Base-by-base conservation (phyloP, 2,113 vertebrate genomes). In the Brachyhypopomus gauderio region DNA sequence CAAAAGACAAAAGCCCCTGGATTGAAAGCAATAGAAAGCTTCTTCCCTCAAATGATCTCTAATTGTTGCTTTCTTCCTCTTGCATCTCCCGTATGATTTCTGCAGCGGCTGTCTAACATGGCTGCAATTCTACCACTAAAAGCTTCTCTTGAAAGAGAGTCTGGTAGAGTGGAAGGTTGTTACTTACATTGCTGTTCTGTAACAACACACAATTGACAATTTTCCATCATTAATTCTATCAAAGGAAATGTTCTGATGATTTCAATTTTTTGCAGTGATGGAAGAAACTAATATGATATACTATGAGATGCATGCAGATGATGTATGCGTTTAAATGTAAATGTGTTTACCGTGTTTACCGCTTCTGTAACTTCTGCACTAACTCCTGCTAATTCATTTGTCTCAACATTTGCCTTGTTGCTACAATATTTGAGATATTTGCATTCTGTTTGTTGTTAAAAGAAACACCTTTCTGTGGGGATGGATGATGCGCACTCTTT, bases 21-120 rank as follows among this genome's bases (percentile, higher is more conserved):
- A 93, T 91, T 91, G 94, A 94, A 95, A 94, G 94, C 92, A 93
- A 92, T 95, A 91, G 87, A 90, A 95, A 94, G 94, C 95, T 96
- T 97, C 96, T 96, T 95, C 76, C 91, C 91, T 93, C 92, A 97
- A 98, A 97, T 97, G 88, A 96, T 96, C 94, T 96, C 94, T 96
- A 97, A 98, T 98, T 96, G 94, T 88, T 90, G 90, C 96, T 97
- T 98, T 98, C 95, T 98, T 97, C 95, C 91, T 88, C 55, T 87
- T 72, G 91, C 90, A 90, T 94, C 91, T 92, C 89, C 94, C 93
- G 70, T 87, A 86, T 89, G 89, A 93, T 89, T 94, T 93, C 89
- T 87, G 86, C 91, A 86, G 89, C 86, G 91, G 93, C 86, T 88
- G 90, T 91, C 88, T 89, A 93, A 95, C 92, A 91, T 91, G 87